These are phyloP conservation scores for Spodoptera exigua DNA, from an alignment of 2,888 invertebrate genomes.

Conservation along the genomic window DNA sequence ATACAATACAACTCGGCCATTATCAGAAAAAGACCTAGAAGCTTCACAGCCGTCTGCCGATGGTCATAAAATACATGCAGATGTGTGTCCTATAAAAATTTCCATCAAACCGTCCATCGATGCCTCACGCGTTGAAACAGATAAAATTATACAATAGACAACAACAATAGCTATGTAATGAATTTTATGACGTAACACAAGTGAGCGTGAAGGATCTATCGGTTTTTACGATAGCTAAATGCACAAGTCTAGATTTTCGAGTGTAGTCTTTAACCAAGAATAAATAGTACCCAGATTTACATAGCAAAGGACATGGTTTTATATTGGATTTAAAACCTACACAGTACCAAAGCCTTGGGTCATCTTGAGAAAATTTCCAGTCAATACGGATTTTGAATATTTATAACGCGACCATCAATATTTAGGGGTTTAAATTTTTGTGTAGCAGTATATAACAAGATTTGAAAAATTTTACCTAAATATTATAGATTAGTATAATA, in stretches of 20 bases:
- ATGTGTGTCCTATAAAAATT: conserved; percentile 24
- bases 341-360: too few species aligned
- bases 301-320: too few species aligned
- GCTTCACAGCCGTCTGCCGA: conserved; percentile 7
- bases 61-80: conserved; percentile 18
- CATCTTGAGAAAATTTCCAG: too few species aligned
- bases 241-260: neutral
- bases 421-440: too few species aligned
- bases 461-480: too few species aligned
- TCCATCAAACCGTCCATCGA: conserved; percentile 27
- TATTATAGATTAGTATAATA: too few species aligned
- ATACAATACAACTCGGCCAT: neutral
- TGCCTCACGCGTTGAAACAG: conserved; percentile 15
- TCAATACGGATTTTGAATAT: too few species aligned
- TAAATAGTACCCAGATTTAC: too few species aligned
- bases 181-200: conserved; percentile 20
- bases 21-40: neutral
- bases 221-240: conserved; percentile 2
- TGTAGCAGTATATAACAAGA: too few species aligned
- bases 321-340: too few species aligned
- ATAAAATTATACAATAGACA: conserved; percentile 27
- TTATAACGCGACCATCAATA: too few species aligned
- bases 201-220: conserved; percentile 15
- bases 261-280: too few species aligned
- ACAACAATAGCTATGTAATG: conserved; percentile 24